These are phyloP conservation scores for Mobula hypostoma DNA, from an alignment of 2,113 vertebrate genomes.

Conservation along the genomic window DNA sequence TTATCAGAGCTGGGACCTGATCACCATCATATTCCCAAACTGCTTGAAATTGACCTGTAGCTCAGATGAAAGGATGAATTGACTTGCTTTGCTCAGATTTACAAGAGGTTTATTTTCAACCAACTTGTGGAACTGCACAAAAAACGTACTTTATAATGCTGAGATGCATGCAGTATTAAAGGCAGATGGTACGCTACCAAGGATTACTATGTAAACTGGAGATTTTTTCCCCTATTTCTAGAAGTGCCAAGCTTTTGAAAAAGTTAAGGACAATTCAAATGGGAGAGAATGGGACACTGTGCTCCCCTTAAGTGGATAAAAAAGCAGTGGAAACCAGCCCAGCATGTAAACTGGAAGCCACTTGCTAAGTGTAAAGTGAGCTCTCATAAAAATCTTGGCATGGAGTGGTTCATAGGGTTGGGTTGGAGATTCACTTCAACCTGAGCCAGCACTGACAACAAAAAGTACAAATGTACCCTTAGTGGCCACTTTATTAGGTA, in stretches of 20 bases:
- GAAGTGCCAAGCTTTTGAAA: not conserved
- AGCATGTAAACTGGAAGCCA: not conserved
- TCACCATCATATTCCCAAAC: no score
- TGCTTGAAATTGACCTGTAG: not conserved
- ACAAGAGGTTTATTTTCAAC: not conserved
- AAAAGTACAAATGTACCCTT: not conserved
- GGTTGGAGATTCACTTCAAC: not conserved
- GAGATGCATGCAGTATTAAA: not conserved
- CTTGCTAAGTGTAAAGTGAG: not conserved
- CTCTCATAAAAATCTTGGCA: conserved; percentile 1
- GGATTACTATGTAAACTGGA: not conserved
- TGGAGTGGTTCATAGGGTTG: not conserved
- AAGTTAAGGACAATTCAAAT: not conserved
- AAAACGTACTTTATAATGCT: not conserved
- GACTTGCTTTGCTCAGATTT: not conserved
- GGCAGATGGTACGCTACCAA: not conserved
- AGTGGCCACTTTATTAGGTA: no score
- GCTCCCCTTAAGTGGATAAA: not conserved
- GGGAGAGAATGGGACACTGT: not conserved
- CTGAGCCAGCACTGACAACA: not conserved
- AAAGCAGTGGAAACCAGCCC: conserved; percentile 4
- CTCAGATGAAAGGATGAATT: not conserved
- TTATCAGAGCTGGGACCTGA: no score
- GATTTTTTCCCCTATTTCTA: not conserved
- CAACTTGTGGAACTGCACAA: not conserved